Evolutionary conservation across 2,888 invertebrate genomes (phyloP).

Genomic region (Caenorhabditis sp.): DNA sequence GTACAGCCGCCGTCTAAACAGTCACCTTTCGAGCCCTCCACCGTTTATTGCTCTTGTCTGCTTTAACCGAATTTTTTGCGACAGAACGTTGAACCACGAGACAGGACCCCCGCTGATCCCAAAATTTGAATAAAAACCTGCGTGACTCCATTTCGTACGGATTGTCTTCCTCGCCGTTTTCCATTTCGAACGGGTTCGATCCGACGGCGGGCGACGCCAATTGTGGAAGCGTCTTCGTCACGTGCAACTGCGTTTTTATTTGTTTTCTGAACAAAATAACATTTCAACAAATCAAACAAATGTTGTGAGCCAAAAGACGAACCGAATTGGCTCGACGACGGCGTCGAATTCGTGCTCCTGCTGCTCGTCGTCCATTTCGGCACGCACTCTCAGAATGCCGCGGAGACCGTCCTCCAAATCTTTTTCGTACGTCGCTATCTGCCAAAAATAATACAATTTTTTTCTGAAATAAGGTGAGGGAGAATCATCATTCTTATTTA

Average conservation of each 20-base stretch:
- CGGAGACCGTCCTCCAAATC: constrained; percentile 67
- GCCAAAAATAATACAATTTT: constrained; percentile 1
- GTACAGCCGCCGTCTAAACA: no score
- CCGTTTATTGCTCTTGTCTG: no score
- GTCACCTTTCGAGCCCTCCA: no score
- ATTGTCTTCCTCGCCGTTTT: constrained; percentile 43
- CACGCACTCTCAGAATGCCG: constrained; percentile 61
- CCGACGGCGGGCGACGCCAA: not conserved
- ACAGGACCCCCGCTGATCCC: no score
- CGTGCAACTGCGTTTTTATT: constrained; percentile 63
- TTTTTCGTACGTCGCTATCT: constrained; percentile 65
- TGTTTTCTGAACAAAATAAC: constrained; percentile 19
- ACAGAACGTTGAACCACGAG: no score
- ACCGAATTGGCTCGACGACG: constrained; percentile 68
- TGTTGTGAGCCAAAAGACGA: not conserved
- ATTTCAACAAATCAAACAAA: not conserved
- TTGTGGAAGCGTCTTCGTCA: constrained; percentile 46
- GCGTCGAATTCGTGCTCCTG: constrained; percentile 65
- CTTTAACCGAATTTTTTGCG: no score
- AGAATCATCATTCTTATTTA: no score
- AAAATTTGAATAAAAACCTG: no score
- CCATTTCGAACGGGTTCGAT: constrained; percentile 41
- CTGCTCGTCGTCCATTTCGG: constrained; percentile 44
- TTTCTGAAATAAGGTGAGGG: no score
- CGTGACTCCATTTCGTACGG: constrained; percentile 62